phyloP scores from a whole-genome alignment of 2,888 invertebrate genomes.

The Sarcophaga subvicina region DNA sequence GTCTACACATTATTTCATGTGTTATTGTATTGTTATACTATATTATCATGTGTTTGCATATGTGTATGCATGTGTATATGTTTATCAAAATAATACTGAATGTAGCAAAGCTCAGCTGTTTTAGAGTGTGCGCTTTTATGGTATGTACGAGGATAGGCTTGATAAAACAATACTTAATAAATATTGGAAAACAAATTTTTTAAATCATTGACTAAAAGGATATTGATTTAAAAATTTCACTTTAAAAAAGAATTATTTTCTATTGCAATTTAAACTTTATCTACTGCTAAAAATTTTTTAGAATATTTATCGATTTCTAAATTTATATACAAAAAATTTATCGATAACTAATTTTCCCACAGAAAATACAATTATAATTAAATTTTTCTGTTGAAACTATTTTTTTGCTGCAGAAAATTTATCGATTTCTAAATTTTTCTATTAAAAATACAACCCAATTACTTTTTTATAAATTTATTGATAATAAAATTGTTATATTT shows the following conservation, averaged over 20 bases:
- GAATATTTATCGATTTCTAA: slow-evolving; percentile 5
- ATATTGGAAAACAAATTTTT: neutral
- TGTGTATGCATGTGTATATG: neutral
- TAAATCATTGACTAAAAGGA: no score
- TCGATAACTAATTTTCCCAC: neutral
- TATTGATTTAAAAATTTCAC: no score
- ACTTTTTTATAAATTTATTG: neutral
- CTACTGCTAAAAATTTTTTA: no score
- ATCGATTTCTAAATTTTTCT: neutral
- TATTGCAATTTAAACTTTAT: no score
- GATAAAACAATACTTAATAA: neutral
- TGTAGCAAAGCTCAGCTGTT: slow-evolving; percentile 65
- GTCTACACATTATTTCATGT: neutral
- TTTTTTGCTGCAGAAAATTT: neutral
- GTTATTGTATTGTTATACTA: neutral
- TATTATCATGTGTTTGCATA: neutral
- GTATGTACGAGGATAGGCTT: neutral
- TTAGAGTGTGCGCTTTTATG: slow-evolving; percentile 50
- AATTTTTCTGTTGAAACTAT: neutral
- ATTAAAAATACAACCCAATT: neutral
- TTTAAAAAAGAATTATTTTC: no score
- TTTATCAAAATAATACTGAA: slow-evolving; percentile 13
- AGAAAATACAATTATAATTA: neutral
- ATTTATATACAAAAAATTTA: slow-evolving; percentile 5
- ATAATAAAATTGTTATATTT: neutral